Percentiles rank a stretch among this genome's conserved stretches.
phyloP scores from a whole-genome alignment of 2,113 vertebrate genomes.

The Strix aluco region DNA sequence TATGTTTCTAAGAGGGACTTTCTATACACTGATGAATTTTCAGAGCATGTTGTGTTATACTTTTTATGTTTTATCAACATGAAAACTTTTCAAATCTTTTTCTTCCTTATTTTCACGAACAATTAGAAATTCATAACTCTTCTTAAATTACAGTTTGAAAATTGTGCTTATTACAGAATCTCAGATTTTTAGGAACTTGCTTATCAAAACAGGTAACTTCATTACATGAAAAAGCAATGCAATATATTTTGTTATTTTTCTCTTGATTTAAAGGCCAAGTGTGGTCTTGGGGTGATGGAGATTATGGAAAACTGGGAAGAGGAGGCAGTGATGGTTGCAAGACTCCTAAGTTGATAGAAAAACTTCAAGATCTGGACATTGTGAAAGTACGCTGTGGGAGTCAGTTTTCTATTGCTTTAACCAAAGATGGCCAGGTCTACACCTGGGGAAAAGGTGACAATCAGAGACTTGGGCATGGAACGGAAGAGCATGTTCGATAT shows the following conservation, averaged over 20 bases:
- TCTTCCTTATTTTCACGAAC: background rate
- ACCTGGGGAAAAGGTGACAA: constrained; percentile 99
- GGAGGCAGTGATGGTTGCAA: constrained; percentile 98
- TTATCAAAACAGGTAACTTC: background rate
- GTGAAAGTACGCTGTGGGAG: constrained; percentile 94
- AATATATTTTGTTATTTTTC: background rate
- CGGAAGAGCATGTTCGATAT: constrained; percentile 94
- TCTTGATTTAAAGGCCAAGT: constrained; percentile 86
- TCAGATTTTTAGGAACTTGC: background rate
- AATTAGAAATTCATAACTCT: background rate
- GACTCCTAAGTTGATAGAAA: constrained; percentile 94
- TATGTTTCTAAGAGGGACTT: background rate
- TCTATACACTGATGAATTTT: background rate
- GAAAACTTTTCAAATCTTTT: background rate
- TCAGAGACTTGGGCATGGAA: constrained; percentile 95
- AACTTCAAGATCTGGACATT: constrained; percentile 93
- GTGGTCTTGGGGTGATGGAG: constrained; percentile 99
- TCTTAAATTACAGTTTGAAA: background rate
- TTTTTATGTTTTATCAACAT: background rate
- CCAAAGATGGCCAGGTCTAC: constrained; percentile 96
- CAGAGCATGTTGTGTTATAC: background rate
- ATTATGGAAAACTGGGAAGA: constrained; percentile 95
- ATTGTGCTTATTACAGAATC: background rate
- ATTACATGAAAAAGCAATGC: background rate
- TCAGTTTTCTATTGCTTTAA: constrained; percentile 94